Percentiles rank a stretch among this genome's conserved stretches.
Conservation (phyloP, 1,140 invertebrate genomes). For the Chrysomallon squamiferum region DNA sequence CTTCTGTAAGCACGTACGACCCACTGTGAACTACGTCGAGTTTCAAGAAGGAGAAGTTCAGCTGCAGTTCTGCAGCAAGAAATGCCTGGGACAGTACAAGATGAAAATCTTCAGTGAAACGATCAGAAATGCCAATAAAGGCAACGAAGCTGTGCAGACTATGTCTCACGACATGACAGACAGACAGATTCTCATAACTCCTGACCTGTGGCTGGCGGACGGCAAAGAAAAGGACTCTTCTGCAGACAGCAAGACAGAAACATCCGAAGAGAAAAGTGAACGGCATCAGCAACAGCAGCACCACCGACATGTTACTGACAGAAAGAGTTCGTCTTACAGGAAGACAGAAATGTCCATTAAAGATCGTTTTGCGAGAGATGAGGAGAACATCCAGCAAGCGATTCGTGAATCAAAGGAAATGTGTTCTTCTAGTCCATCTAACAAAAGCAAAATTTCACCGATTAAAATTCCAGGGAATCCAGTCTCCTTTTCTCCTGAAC, state of each 20-base stretch:
- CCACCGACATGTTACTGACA: background rate
- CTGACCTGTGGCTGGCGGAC: slow-evolving; percentile 74
- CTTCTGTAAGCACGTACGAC: slow-evolving; percentile 88
- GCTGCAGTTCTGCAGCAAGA: slow-evolving; percentile 76
- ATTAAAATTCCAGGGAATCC: background rate
- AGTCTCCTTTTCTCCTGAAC: slow-evolving; percentile 30
- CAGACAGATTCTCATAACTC: slow-evolving; percentile 75
- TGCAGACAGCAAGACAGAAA: background rate
- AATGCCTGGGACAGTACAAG: slow-evolving; percentile 93
- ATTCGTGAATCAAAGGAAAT: slow-evolving; percentile 46
- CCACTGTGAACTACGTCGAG: slow-evolving; percentile 91
- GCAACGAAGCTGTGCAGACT: slow-evolving; percentile 41
- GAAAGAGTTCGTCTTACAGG: background rate
- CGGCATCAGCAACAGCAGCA: background rate
- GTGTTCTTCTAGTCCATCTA: slow-evolving; percentile 2
- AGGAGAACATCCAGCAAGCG: slow-evolving; percentile 58
- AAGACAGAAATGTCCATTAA: slow-evolving; percentile 1
- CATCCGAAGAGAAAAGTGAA: background rate
- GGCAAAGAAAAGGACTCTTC: background rate
- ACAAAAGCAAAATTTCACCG: background rate
- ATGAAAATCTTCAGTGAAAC: slow-evolving; percentile 94
- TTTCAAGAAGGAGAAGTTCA: slow-evolving; percentile 71
- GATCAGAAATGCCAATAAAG: slow-evolving; percentile 84
- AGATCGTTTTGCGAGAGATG: slow-evolving; percentile 4
- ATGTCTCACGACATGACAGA: slow-evolving; percentile 13